Percentiles rank a stretch among this genome's conserved stretches.
Conservation (phyloP, 2,113 vertebrate species). For the Polypterus senegalus region DNA sequence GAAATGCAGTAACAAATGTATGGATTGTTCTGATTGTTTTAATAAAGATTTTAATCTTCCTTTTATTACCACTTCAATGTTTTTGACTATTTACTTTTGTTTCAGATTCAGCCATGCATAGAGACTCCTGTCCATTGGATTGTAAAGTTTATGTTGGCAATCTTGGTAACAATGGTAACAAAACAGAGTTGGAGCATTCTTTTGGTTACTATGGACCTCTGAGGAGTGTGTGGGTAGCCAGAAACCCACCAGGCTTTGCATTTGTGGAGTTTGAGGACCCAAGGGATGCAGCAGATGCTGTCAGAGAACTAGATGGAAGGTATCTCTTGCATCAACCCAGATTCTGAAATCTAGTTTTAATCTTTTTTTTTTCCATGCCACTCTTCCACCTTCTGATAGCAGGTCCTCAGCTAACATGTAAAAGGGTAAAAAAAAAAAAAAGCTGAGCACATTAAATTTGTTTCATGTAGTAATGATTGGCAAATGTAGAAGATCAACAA, state of each 20-base stretch:
- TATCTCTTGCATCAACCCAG: constrained; percentile 30
- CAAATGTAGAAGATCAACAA: too few species aligned
- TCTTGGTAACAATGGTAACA: constrained; percentile 95
- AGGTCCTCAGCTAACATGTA: too few species aligned
- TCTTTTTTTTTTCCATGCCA: too few species aligned
- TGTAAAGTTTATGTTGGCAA: constrained; percentile 98
- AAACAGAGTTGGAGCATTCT: constrained; percentile 83
- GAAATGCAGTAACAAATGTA: background rate
- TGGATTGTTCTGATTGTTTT: background rate
- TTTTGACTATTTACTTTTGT: background rate
- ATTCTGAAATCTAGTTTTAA: rapidly evolving
- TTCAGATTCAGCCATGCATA: constrained; percentile 61
- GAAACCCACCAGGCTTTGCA: constrained; percentile 92
- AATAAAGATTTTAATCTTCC: background rate
- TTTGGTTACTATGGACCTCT: constrained; percentile 95
- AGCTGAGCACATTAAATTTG: too few species aligned
- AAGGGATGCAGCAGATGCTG: constrained; percentile 89
- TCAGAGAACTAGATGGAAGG: constrained; percentile 96
- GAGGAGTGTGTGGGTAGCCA: constrained; percentile 91
- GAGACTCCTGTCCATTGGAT: constrained; percentile 86
- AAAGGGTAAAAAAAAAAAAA: too few species aligned
- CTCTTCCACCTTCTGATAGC: too few species aligned
- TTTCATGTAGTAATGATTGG: too few species aligned
- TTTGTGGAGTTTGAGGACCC: constrained; percentile 97
- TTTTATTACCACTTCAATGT: background rate